Evolutionary conservation across 2,113 vertebrate species (phyloP).

Genomic region (Pleuronectes platessa): DNA sequence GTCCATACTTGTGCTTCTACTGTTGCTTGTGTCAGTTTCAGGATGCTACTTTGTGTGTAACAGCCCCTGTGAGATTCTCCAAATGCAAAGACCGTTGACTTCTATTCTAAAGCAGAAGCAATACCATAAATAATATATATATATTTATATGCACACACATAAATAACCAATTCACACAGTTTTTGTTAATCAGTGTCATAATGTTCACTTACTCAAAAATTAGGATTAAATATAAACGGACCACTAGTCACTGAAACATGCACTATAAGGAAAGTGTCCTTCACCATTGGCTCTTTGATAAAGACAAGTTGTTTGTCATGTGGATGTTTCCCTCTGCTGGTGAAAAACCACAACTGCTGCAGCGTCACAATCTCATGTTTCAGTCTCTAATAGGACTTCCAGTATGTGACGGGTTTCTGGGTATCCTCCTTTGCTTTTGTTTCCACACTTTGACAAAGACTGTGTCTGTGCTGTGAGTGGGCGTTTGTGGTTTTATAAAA

Average conservation of each 20-base stretch:
- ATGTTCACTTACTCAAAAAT: background rate
- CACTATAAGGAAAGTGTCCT: slow-evolving; percentile 10
- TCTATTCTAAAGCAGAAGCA: background rate
- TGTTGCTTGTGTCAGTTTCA: background rate
- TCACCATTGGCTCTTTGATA: slow-evolving; percentile 13
- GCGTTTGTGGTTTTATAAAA: slow-evolving; percentile 1
- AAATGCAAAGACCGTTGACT: background rate
- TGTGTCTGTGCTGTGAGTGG: background rate
- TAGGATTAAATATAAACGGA: background rate
- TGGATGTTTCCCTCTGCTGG: slow-evolving; percentile 53
- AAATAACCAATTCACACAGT: background rate
- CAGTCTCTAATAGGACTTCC: slow-evolving; percentile 34
- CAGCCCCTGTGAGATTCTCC: background rate
- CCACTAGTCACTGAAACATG: slow-evolving; percentile 7
- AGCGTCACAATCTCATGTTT: slow-evolving; percentile 38
- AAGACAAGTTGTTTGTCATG: slow-evolving; percentile 21
- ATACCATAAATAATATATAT: background rate
- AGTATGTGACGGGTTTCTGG: slow-evolving; percentile 22
- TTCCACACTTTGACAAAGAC: background rate
- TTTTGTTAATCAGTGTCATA: background rate
- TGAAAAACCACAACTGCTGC: slow-evolving; percentile 30
- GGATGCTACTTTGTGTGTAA: slow-evolving; percentile 1
- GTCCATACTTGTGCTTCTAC: background rate
- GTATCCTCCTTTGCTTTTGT: background rate
- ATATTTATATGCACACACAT: background rate